Base-by-base conservation (phyloP, 2,113 vertebrate species). In the Mesoclemmys tuberculata region DNA sequence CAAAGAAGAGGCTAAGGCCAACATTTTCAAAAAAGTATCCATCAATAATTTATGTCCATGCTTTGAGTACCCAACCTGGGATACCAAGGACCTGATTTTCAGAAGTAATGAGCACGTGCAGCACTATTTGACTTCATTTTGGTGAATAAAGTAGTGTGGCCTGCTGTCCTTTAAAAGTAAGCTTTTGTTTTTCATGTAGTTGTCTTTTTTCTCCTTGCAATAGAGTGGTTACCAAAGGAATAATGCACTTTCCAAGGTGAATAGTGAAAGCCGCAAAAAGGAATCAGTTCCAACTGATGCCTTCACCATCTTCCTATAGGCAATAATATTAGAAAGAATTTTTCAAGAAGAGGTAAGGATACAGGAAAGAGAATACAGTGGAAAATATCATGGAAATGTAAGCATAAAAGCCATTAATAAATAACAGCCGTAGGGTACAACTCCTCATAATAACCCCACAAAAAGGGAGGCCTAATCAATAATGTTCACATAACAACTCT, bases 251-350 rank as follows among this genome's bases (percentile, higher is more conserved):
- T 92, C 52, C 52, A 88, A 87, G 51, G 8, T 18, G 38, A 35
- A 21, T 84, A 92, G 93, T 61, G 89, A 89, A 91, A 96, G 52
- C 21, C 85, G 24, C 6, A 54, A 46, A 51, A 90, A 93, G 38
- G 77, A 97, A 84, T 90, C 77, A 44, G 41, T 21, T 93, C 87
- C 56, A 89, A 93, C 0, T 78, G 58, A 88, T 82, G 55, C 31
- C 38, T 92, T 89, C 49, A 52, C 64, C 27, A 82, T 4, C 81
- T 89, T 81, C 52, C 80, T 44, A 38, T 10, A 94, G 49, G 3
- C 24, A 86, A 54, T 88, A 94, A 95, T 41, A 84, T 68, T 49
- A 51, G 74, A 93, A 95, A 93, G 61, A 46, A 46, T 93, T 95
- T 93, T 49, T 61, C 56, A 93, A 86, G 61, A 86, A 82, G 4